Base-by-base conservation (phyloP, 2,888 invertebrate genomes). In the Rhogogaster chlorosoma region DNA sequence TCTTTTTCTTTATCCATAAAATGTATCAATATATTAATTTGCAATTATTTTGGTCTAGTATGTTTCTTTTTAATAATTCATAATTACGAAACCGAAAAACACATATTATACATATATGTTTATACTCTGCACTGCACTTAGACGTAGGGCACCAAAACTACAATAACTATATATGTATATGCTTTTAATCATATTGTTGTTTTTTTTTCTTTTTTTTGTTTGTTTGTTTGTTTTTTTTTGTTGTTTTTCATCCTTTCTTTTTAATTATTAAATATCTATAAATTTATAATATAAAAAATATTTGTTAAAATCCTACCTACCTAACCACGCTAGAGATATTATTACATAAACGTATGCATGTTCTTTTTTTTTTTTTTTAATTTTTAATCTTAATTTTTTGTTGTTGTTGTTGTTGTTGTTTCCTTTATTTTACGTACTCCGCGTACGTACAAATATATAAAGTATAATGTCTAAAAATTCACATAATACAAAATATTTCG, bases 21-120 rank as follows among this genome's bases (percentile, higher is more conserved):
- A 90, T 89, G 89, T 89, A 90, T 89, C 88, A 89, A 89, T 89
- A 89, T 89, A 89, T 90, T 87, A 87, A 90, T 90, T 90, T 88
- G 89, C 89, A 89, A 89, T 88, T 88, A 88, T 88, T 88, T 90
- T 87, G 88, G 88, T 90, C 88, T 89, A 88, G 88, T 88, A 88
- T 87, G 86, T 88, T 87, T 86, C 36, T 12, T 73, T 42, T 73
- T 42, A 42, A 42, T 38, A 49, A 67, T 67, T 67, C 67, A 32
- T 67, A 18, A 32, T 67, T 12, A 9, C 61, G 26, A 75, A 75
- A 75, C 45, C 42, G 36, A 70, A 70, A 70, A 70, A 70, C 70
- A 70, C 36, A 36, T 67, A 15, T 26, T 67, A 67, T 26, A n/a
- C 9, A 7, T 57, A 61, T 26, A 22, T 61, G 22, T 57, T 18